phyloP scores from a whole-genome alignment of 1,140 invertebrate species.

The Eupeodes corollae region DNA sequence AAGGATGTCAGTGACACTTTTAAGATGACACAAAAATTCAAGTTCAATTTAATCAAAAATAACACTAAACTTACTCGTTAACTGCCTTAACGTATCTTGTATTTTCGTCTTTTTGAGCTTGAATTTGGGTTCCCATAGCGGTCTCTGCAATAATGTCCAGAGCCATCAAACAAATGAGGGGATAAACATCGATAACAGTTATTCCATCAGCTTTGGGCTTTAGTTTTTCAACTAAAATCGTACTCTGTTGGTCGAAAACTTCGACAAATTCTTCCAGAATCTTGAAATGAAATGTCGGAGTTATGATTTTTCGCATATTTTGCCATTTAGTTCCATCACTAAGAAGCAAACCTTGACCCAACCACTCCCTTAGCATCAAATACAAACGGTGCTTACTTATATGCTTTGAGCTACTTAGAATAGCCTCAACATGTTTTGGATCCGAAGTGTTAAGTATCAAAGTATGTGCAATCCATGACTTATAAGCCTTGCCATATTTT shows the following conservation, averaged over 20 bases:
- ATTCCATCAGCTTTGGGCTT: constrained; percentile 36
- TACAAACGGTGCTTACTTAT: constrained; percentile 29
- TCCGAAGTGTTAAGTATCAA: constrained; percentile 33
- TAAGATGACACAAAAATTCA: background rate
- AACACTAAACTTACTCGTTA: constrained; percentile 40
- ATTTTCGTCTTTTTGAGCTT: constrained; percentile 54
- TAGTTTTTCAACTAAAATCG: constrained; percentile 54
- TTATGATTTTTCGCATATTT: constrained; percentile 41
- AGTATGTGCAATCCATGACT: constrained; percentile 44
- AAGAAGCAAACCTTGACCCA: constrained; percentile 52
- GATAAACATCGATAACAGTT: constrained; percentile 25
- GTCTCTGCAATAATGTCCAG: constrained; percentile 51
- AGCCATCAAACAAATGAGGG: constrained; percentile 15
- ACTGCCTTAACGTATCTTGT: constrained; percentile 62
- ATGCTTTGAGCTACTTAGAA: constrained; percentile 19
- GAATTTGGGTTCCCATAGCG: constrained; percentile 68
- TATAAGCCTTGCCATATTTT: constrained; percentile 41
- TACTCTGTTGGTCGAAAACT: constrained; percentile 61
- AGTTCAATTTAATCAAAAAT: background rate
- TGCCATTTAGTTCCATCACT: constrained; percentile 34
- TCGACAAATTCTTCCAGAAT: constrained; percentile 64
- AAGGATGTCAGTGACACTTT: constrained; percentile 20
- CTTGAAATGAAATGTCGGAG: constrained; percentile 71
- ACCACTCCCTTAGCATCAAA: constrained; percentile 43
- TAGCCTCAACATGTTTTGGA: constrained; percentile 20